Evolutionary conservation across 1,140 invertebrate genomes (phyloP), one percentile per base, ranked within the genome.

Genomic region (Drosophila tropicalis): DNA sequence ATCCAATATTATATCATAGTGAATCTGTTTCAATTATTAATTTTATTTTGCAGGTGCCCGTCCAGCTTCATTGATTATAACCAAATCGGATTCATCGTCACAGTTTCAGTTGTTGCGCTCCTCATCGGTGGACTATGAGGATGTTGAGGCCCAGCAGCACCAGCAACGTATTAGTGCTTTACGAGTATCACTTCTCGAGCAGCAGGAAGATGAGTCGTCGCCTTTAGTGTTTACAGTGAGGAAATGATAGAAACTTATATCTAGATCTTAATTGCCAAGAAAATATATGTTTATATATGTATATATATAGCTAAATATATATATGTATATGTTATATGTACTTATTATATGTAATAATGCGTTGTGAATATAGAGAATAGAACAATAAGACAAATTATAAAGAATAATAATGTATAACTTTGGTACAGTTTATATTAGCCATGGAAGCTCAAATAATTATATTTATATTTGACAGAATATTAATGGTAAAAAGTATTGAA

Each of bases 121-220:
- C 39, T 85, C 89, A 3, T 92, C 91, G 1, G 81, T 92, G n/a
- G 91, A 92, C 63, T 91, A 92, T 55, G 91, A 92, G 15, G 89
- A 91, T 57, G 82, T 91, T 36, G 90, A 91, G 76, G 80, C 87
- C 1, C 91, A 92, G 72, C 76, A 85, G 58, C 77, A 79, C 54
- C 17, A 19, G 65, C 74, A 7, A 71, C 81, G 39, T 36, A 72
- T 70, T 36, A 70, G 67, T 58, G 77, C 67, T 15, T 90, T 85
- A 56, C 69, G 80, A 13, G 77, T 76, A 29, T 83, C 83, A 2
- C 25, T 87, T 13, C 56, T 90, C 7, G 91, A 92, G 34, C 84
- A 92, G 56, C 91, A 90, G 40, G 91, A 92, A 65, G 91, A 92
- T 85, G 91, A 92, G 69, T 91, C 91, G 19, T 79, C 91, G n/a